Evolutionary conservation across 1,140 invertebrate genomes (phyloP).

Genomic region (Kradibia gibbosae): DNA sequence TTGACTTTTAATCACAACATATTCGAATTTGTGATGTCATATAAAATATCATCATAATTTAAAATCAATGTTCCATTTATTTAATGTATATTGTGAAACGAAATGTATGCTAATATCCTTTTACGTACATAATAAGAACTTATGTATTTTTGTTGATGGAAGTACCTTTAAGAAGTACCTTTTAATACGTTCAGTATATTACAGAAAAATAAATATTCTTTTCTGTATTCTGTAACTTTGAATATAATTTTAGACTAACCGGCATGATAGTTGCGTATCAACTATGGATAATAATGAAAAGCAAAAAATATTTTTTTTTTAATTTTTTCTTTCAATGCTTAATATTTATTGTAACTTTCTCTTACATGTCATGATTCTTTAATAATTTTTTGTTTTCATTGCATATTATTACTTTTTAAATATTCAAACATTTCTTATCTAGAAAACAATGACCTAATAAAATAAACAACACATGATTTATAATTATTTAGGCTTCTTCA

Average conservation of each 20-base stretch:
- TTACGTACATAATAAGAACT: too few relatives aligned
- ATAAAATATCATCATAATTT: too few relatives aligned
- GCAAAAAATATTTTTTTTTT: background rate
- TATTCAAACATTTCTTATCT: background rate
- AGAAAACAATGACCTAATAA: background rate
- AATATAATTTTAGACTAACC: background rate
- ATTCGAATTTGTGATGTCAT: too few relatives aligned
- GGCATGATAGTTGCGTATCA: background rate
- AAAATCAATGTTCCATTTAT: too few relatives aligned
- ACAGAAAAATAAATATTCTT: background rate
- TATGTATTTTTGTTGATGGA: too few relatives aligned
- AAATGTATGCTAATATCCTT: too few relatives aligned
- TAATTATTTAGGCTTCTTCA: background rate
- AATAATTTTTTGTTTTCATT: background rate
- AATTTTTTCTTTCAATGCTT: background rate
- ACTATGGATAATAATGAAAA: background rate
- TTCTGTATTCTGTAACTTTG: background rate
- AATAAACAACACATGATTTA: background rate
- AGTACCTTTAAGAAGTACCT: too few relatives aligned
- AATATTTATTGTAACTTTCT: background rate
- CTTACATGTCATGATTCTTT: background rate
- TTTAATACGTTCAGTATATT: background rate
- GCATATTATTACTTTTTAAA: background rate
- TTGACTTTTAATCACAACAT: too few relatives aligned
- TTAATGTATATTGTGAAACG: too few relatives aligned